Base-by-base conservation (phyloP, 1,140 invertebrate genomes). In the Cylas formicarius region DNA sequence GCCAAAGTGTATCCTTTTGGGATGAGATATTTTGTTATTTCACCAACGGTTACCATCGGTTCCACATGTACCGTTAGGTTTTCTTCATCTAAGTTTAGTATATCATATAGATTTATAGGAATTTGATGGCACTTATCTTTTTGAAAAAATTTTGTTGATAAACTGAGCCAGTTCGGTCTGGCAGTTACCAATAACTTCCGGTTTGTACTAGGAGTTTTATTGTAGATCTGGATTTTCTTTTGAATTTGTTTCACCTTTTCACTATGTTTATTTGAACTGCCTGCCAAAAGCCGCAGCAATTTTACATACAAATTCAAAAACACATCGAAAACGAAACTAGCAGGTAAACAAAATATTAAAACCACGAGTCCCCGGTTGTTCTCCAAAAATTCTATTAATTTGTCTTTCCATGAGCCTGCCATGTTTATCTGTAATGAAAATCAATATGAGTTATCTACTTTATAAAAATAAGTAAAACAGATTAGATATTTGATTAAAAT, bases 331-430 rank as follows among this genome's bases (percentile, higher is more conserved):
- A 80, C 28, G 56, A 79, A 78, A 57, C 75, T 78, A 5, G 77
- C 77, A 0, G 79, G 79, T 27, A 82, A 61, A 52, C 79, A 81
- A 57, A 82, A 80, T 2, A 79, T 56, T 9, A 77, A 53, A 27
- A 82, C 70, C 14, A 82, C 76, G 4, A 82, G 56, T 31, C 76
- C 76, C n/a, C 80, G 63, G 54, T 82, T 72, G n/a, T 76, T 69
- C 52, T 81, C 78, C 52, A 80, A 53, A 63, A 72, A 72, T 36
- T 60, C 45, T 27, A 80, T 69, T 8, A 73, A 32, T 19, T 10
- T 31, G 6, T 44, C 10, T 42, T 50, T 55, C 44, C 36, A 50
- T 5, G 36, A 27, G n/a, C n/a, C n/a, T n/a, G n/a, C n/a, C n/a
- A n/a, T n/a, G n/a, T n/a, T n/a, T n/a, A n/a, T n/a, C n/a, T 9